Conservation (phyloP, 2,797 vertebrate species). For the Tragopan temminckii region DNA sequence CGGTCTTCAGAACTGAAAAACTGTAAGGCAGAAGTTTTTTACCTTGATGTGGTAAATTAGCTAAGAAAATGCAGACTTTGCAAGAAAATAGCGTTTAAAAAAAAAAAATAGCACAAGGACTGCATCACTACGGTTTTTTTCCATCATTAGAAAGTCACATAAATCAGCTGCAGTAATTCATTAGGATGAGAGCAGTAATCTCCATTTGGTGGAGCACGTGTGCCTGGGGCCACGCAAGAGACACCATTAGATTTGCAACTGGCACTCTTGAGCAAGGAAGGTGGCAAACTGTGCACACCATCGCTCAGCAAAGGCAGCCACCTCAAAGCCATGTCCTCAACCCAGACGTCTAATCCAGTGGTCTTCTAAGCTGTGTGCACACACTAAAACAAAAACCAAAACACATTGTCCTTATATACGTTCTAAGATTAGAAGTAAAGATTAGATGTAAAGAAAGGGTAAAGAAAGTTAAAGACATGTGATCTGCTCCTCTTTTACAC, state of each 20-base stretch:
- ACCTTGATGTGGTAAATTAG: constrained; percentile 81
- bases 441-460: not conserved
- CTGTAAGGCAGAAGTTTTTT: constrained; percentile 77
- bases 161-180: not conserved
- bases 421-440: constrained; percentile 13
- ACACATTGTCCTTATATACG: not conserved
- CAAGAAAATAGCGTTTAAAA: constrained; percentile 16
- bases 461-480: not conserved
- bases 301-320: not conserved
- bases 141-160: not conserved
- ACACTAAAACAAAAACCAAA: not conserved
- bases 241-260: not conserved
- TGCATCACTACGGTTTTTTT: not conserved
- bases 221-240: not conserved
- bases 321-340: not conserved
- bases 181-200: not conserved
- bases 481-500: not conserved
- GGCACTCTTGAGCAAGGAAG: not conserved
- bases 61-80: constrained; percentile 75
- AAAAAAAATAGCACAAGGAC: not conserved
- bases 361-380: rapidly evolving
- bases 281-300: not conserved
- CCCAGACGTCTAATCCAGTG: not conserved
- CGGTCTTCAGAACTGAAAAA: constrained; percentile 75
- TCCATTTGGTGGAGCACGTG: not conserved